A percentile compares a stretch with the other conserved stretches of the same genome.
These are phyloP conservation scores for Thaumatotibia leucotreta DNA, from an alignment of 1,140 invertebrate species.

Conservation along the genomic window DNA sequence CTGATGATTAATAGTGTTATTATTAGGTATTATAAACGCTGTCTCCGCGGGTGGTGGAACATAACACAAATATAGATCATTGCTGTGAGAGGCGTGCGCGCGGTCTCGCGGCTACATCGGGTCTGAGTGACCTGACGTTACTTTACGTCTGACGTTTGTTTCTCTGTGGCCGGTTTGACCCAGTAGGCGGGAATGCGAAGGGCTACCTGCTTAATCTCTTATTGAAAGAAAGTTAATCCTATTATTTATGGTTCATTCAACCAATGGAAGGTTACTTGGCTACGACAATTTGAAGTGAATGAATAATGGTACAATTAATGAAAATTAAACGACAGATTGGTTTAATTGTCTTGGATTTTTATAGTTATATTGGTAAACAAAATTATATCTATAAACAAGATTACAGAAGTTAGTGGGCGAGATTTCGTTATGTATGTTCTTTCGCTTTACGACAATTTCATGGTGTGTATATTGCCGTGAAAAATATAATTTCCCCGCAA, in stretches of 20 bases:
- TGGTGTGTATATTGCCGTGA: too few relatives aligned
- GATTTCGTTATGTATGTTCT: too few relatives aligned
- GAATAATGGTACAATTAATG: background rate
- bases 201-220: constrained; percentile 4
- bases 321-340: background rate
- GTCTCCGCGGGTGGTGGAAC: constrained; percentile 2
- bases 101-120: background rate
- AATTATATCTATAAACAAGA: too few relatives aligned
- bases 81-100: background rate
- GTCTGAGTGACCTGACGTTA: too few relatives aligned
- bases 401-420: too few relatives aligned
- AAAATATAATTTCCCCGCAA: too few relatives aligned
- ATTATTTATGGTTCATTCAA: background rate
- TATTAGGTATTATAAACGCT: background rate
- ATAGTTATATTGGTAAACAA: too few relatives aligned
- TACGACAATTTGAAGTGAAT: background rate
- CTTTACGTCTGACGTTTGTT: background rate
- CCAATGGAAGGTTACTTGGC: background rate
- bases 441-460: too few relatives aligned
- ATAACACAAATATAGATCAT: background rate
- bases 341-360: too few relatives aligned
- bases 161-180: background rate
- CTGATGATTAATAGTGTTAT: constrained; percentile 9
- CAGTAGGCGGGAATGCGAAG: background rate
- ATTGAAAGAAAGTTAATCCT: constrained; percentile 10